Evolutionary conservation across 2,888 invertebrate genomes (phyloP).

Genomic region (Sepiola atlantica): DNA sequence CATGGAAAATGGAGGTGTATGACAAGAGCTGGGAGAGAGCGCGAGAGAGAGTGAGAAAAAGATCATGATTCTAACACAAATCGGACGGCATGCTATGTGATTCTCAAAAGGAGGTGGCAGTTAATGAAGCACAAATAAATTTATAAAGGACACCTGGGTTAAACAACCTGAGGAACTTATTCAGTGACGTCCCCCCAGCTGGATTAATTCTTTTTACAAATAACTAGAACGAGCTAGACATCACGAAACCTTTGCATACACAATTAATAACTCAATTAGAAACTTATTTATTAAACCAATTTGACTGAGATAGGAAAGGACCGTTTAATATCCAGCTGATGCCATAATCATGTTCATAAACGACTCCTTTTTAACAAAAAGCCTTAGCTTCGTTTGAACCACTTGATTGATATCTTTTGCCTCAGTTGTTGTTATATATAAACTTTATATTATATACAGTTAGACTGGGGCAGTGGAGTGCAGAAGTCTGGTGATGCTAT

Average conservation of each 20-base stretch:
- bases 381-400: background rate
- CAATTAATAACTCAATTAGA: background rate
- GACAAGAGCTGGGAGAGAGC: background rate
- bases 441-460: no score
- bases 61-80: background rate
- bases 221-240: slow-evolving; percentile 15
- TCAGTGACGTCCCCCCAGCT: background rate
- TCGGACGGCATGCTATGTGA: background rate
- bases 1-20: background rate
- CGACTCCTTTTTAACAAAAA: background rate
- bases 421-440: background rate
- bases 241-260: background rate
- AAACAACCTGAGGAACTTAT: background rate
- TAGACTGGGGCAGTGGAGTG: no score
- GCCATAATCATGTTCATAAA: background rate
- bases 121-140: background rate
- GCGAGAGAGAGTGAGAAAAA: no score
- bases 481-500: no score
- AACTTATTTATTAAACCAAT: slow-evolving; percentile 2
- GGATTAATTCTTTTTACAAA: background rate
- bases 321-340: background rate
- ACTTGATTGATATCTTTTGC: background rate
- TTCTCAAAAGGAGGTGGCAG: background rate
- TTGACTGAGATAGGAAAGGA: background rate
- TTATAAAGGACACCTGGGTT: background rate